phyloP scores from a whole-genome alignment of 1,140 invertebrate species.

The Procambarus clarkii region DNA sequence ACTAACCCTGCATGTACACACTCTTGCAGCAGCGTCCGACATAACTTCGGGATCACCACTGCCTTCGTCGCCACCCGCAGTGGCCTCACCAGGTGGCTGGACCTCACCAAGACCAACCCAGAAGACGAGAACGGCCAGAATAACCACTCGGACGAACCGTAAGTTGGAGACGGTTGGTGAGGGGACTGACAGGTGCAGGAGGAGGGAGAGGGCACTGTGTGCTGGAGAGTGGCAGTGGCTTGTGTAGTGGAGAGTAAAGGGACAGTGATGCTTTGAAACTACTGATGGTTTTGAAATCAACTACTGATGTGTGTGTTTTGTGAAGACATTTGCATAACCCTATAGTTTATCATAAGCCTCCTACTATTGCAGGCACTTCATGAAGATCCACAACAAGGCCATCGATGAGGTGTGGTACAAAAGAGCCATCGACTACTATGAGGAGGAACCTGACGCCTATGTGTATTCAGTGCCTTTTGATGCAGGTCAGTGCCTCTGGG shows the following conservation, averaged over 20 bases:
- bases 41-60: conserved; percentile 61
- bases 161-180: conserved; percentile 24
- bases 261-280: too few species aligned
- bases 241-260: too few species aligned
- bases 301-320: too few species aligned
- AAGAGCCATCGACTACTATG: conserved; percentile 92
- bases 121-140: background rate
- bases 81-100: conserved; percentile 90
- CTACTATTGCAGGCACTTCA: conserved; percentile 83
- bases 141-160: conserved; percentile 46
- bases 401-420: conserved; percentile 95
- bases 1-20: too few species aligned
- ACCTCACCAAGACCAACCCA: conserved; percentile 59
- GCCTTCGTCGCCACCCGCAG: conserved; percentile 91
- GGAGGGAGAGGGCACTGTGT: background rate
- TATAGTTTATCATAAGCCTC: background rate
- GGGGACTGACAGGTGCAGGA: background rate
- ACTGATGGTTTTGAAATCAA: too few species aligned
- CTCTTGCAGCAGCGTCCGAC: conserved; percentile 34
- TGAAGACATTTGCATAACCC: too few species aligned
- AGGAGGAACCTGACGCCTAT: conserved; percentile 90
- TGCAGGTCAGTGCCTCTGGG: conserved; percentile 78
- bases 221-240: too few species aligned
- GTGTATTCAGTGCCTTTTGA: conserved; percentile 94
- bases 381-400: conserved; percentile 86